Percentiles rank a stretch among this genome's conserved stretches.
Conservation (phyloP, 2,113 vertebrate genomes). For the Callocephalon fimbriatum region DNA sequence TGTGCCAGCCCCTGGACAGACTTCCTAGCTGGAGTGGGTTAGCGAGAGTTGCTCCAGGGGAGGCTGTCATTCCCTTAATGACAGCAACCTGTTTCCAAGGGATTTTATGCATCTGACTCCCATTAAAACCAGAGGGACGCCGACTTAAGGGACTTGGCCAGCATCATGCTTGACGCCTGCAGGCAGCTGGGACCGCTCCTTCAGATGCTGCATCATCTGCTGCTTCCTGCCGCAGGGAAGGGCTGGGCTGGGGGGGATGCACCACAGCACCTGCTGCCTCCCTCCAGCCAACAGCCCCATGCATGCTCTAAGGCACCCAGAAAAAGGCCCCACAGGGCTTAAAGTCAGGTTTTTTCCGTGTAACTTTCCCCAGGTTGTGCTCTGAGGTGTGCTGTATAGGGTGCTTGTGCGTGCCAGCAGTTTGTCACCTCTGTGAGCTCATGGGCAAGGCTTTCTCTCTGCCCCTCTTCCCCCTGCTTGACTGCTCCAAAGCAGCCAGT, state of each 20-base stretch:
- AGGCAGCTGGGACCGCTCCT: accelerated
- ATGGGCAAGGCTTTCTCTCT: background rate
- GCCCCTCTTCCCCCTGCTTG: background rate
- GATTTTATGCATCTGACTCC: background rate
- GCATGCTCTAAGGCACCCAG: background rate
- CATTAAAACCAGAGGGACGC: background rate
- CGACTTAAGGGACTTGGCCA: background rate
- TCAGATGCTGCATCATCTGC: background rate
- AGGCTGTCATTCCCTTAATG: background rate
- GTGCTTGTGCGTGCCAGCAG: accelerated
- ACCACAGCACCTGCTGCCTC: background rate
- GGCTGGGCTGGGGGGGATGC: background rate
- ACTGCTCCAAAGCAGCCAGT: background rate
- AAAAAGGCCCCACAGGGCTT: background rate
- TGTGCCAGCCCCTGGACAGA: background rate
- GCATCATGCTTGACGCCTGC: accelerated
- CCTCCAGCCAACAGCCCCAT: accelerated
- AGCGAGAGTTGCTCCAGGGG: background rate
- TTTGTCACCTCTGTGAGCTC: background rate
- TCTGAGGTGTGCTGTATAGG: background rate
- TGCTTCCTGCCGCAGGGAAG: background rate
- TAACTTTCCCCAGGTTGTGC: background rate
- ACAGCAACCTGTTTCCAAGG: background rate
- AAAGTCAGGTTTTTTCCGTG: background rate
- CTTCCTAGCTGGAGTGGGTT: background rate